phyloP scores from a whole-genome alignment of 2,888 invertebrate genomes.

The Empis stercorea region DNA sequence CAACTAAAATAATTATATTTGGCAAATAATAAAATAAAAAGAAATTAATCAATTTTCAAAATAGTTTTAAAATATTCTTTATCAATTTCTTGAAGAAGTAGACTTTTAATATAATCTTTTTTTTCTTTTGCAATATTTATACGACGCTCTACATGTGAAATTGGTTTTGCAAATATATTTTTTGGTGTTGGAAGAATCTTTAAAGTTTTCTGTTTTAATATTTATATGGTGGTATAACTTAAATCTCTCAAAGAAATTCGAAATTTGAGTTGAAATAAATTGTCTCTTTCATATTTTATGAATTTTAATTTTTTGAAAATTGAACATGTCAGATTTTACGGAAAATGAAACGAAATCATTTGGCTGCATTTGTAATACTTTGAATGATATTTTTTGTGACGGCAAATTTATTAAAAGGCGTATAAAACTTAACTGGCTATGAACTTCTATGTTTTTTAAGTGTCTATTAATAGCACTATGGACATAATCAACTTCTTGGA shows the following conservation, averaged over 20 bases:
- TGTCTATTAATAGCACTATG: background rate
- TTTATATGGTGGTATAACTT: background rate
- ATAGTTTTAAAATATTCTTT: too few species aligned
- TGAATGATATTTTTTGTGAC: background rate
- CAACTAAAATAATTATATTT: too few species aligned
- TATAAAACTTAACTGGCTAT: background rate
- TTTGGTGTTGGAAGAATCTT: background rate
- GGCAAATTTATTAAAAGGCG: background rate
- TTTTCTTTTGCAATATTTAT: background rate
- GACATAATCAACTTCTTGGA: background rate
- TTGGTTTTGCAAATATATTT: background rate
- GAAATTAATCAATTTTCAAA: too few species aligned
- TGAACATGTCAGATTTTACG: background rate
- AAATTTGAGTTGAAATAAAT: background rate
- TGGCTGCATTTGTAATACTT: background rate
- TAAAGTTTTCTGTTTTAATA: background rate
- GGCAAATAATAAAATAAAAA: too few species aligned
- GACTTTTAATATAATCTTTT: background rate
- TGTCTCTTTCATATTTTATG: background rate
- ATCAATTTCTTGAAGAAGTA: background rate
- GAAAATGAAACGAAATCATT: background rate
- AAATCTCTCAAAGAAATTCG: background rate
- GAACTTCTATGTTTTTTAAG: background rate
- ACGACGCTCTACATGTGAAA: background rate
- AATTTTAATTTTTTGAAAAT: background rate